Percentiles rank a stretch among this genome's conserved stretches.
Conservation (phyloP, 2,113 vertebrate species). For the Syngnathus typhle region DNA sequence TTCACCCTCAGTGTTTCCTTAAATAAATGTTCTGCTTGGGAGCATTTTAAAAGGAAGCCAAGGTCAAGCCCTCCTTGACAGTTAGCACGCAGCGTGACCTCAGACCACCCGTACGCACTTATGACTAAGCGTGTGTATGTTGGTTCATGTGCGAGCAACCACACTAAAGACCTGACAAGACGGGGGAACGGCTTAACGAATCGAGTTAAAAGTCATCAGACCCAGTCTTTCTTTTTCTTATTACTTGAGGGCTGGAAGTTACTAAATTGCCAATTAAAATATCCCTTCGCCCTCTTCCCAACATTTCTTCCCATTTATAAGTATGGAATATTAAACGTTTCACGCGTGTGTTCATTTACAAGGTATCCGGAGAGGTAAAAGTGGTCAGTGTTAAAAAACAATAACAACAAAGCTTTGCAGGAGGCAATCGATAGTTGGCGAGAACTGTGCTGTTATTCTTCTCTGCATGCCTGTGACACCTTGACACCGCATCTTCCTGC, state of each 20-base stretch:
- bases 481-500: slow-evolving; percentile 63
- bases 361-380: slow-evolving; percentile 37
- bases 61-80: slow-evolving; percentile 54
- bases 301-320: slow-evolving; percentile 14
- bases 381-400: slow-evolving; percentile 3
- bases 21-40: slow-evolving; percentile 64
- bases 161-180: slow-evolving; percentile 43
- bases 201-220: slow-evolving; percentile 8
- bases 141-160: neutral
- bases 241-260: slow-evolving; percentile 49
- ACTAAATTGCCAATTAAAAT: slow-evolving; percentile 66
- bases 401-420: slow-evolving; percentile 37
- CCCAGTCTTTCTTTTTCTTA: neutral
- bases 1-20: slow-evolving; percentile 41
- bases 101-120: slow-evolving; percentile 52
- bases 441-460: slow-evolving; percentile 17
- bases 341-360: slow-evolving; percentile 40
- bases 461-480: slow-evolving; percentile 54
- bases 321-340: slow-evolving; percentile 32
- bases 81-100: slow-evolving; percentile 40
- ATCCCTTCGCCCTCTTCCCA: slow-evolving; percentile 8
- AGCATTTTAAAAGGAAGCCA: slow-evolving; percentile 60
- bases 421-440: slow-evolving; percentile 29
- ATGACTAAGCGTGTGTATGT: slow-evolving; percentile 28
- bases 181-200: slow-evolving; percentile 32